These are phyloP conservation scores for Drosophila borealis DNA, from an alignment of 2,888 invertebrate genomes.

Conservation along the genomic window DNA sequence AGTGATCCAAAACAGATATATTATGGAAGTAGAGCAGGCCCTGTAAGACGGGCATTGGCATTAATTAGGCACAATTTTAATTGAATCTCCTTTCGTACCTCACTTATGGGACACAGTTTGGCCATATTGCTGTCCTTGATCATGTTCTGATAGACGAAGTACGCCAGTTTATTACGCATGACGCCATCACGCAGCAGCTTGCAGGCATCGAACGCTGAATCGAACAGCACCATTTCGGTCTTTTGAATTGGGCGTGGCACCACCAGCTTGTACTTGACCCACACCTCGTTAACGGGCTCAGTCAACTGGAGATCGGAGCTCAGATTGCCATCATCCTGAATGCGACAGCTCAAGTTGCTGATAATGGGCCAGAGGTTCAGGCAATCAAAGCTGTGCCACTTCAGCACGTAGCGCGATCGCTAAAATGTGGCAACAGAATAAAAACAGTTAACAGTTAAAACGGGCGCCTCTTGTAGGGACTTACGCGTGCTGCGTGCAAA, in stretches of 20 bases:
- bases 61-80: background rate
- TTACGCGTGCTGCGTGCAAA: conserved; percentile 18
- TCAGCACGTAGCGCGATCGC: conserved; percentile 27
- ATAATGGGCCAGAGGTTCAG: background rate
- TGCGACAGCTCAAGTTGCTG: conserved; percentile 10
- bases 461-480: conserved; percentile 1
- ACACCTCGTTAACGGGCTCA: background rate
- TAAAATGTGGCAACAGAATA: background rate
- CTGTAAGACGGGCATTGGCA: conserved; percentile 9
- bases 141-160: conserved; percentile 3
- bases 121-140: conserved; percentile 27
- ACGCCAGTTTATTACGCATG: conserved; percentile 8
- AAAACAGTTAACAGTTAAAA: background rate
- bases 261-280: conserved; percentile 7
- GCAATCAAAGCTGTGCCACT: conserved; percentile 27
- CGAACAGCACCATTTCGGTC: conserved; percentile 23
- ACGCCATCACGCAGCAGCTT: conserved; percentile 9
- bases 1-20: conserved; percentile 3
- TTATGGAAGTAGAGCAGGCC: conserved; percentile 36
- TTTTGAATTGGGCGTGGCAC: conserved; percentile 25
- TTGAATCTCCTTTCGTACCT: conserved; percentile 6
- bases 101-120: conserved; percentile 17
- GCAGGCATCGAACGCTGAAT: conserved; percentile 18
- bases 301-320: background rate
- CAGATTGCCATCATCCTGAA: conserved; percentile 3